These are phyloP conservation scores for Oostethus manadensis DNA, from an alignment of 2,113 vertebrate genomes.

Conservation along the genomic window DNA sequence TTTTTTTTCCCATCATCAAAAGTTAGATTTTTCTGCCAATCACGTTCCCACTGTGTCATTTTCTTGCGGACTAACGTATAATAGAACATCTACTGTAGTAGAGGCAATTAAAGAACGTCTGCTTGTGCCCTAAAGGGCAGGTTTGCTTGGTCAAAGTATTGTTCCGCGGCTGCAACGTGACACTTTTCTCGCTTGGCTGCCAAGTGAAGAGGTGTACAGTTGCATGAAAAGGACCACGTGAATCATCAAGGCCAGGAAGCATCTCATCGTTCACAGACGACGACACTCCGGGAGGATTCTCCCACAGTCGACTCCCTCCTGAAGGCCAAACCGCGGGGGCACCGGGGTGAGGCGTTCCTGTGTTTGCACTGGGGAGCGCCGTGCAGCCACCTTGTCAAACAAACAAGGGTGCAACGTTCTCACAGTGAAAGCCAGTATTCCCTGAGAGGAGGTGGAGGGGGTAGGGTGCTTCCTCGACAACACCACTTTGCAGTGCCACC, in stretches of 20 bases:
- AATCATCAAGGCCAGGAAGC: not conserved
- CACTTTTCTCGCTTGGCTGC: conserved; percentile 30
- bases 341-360: conserved; percentile 37
- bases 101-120: conserved; percentile 38
- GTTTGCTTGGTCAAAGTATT: conserved; percentile 44
- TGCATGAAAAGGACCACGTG: conserved; percentile 24
- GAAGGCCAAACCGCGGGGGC: not conserved
- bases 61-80: conserved; percentile 51
- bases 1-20: conserved; percentile 31
- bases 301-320: not conserved
- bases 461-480: conserved; percentile 66
- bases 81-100: conserved; percentile 36
- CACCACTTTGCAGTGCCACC: conserved; percentile 56
- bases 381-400: conserved; percentile 55
- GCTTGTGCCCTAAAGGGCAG: conserved; percentile 35
- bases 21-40: conserved; percentile 42
- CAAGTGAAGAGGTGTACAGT: conserved; percentile 19
- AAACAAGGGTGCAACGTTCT: conserved; percentile 62
- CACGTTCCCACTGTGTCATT: conserved; percentile 45
- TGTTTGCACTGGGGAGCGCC: conserved; percentile 32
- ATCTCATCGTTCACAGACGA: not conserved
- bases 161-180: conserved; percentile 44
- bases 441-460: conserved; percentile 60
- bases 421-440: conserved; percentile 76
- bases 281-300: not conserved